These are phyloP conservation scores for Acanthopagrus latus DNA, from an alignment of 2,797 vertebrate species.

Conservation along the genomic window DNA sequence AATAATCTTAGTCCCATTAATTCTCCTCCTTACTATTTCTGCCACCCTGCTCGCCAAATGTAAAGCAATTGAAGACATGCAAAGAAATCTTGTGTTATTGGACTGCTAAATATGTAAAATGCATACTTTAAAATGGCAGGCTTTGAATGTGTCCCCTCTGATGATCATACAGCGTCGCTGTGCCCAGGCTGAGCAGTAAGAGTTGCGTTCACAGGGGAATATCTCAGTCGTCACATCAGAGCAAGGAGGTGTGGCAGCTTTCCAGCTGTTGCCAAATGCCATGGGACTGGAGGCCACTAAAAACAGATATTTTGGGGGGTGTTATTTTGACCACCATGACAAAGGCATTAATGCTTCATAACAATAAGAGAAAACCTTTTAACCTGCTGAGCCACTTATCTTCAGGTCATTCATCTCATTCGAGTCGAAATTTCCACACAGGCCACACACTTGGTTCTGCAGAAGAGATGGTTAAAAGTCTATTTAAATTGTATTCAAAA, in stretches of 20 bases:
- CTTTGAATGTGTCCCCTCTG: conserved; percentile 80
- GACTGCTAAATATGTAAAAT: neutral
- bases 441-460: conserved; percentile 81
- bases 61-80: neutral
- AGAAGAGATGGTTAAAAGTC: neutral
- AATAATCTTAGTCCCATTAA: neutral
- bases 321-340: neutral
- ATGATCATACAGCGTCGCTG: conserved; percentile 87
- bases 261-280: conserved; percentile 88
- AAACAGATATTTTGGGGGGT: neutral
- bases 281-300: conserved; percentile 61
- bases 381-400: conserved; percentile 71
- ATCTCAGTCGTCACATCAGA: conserved; percentile 80
- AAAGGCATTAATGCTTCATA: neutral
- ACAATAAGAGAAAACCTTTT: neutral
- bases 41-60: neutral
- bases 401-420: conserved; percentile 82
- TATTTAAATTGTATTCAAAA: neutral
- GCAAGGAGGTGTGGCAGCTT: conserved; percentile 80
- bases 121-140: conserved; percentile 87
- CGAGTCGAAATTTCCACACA: conserved; percentile 86
- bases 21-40: too few species aligned
- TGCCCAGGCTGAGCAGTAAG: conserved; percentile 89
- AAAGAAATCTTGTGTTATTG: neutral
- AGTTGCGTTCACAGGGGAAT: conserved; percentile 87